These are phyloP conservation scores for Dendropsophus ebraccatus DNA, from an alignment of 2,113 vertebrate species.

Conservation along the genomic window DNA sequence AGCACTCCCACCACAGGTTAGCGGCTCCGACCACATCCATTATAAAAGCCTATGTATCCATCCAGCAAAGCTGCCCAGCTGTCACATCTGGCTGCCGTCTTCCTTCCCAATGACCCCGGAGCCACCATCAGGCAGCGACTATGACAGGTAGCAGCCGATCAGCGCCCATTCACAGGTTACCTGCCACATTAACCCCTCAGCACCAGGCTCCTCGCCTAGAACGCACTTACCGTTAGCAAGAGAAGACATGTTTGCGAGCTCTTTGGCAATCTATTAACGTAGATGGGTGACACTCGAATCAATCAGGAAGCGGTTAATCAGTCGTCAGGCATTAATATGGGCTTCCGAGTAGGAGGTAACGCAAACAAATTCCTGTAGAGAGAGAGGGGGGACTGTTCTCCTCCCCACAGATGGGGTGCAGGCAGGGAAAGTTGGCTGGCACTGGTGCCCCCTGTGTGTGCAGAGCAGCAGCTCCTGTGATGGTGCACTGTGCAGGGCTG, in stretches of 20 bases:
- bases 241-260: conserved; percentile 71
- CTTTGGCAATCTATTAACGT: not conserved
- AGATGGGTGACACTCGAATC: conserved; percentile 1
- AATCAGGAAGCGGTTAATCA: conserved; percentile 19
- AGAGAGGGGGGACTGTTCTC: not conserved
- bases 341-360: not conserved
- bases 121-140: not conserved
- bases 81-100: not conserved
- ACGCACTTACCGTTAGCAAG: conserved; percentile 73
- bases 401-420: not conserved
- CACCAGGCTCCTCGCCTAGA: no score
- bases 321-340: not conserved
- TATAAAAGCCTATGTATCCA: not conserved
- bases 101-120: not conserved
- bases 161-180: not conserved
- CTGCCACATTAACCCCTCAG: not conserved
- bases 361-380: conserved; percentile 26
- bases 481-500: conserved; percentile 63
- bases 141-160: not conserved
- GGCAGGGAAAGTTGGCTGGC: not conserved
- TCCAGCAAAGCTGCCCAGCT: not conserved
- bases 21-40: not conserved
- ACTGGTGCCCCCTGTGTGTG: conserved; percentile 35
- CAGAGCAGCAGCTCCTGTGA: conserved; percentile 38
- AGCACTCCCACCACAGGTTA: conserved; percentile 35